These are phyloP conservation scores for Cephus pulcher DNA, from an alignment of 2,888 invertebrate genomes.

Conservation along the genomic window DNA sequence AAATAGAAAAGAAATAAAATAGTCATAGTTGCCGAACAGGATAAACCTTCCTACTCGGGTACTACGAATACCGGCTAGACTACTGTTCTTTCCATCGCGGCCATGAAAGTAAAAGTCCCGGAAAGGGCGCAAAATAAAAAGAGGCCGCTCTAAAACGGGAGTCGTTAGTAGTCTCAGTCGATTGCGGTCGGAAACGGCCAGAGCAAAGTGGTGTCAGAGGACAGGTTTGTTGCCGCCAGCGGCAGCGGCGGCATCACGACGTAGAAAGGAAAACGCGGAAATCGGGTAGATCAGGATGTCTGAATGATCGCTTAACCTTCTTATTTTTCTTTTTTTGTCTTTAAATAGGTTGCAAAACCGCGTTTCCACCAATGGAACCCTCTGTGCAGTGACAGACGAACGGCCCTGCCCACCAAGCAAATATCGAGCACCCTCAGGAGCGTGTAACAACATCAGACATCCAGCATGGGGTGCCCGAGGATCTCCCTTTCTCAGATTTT, in stretches of 20 bases:
- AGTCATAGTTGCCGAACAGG: neutral
- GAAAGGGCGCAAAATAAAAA: slow-evolving; percentile 2
- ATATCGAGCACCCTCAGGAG: slow-evolving; percentile 83
- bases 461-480: slow-evolving; percentile 86
- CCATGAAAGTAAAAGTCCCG: slow-evolving; percentile 36
- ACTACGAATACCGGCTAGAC: slow-evolving; percentile 29
- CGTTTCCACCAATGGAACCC: slow-evolving; percentile 33
- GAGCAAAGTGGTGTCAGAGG: neutral
- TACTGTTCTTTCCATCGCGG: slow-evolving; percentile 10
- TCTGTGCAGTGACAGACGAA: slow-evolving; percentile 62
- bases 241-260: neutral
- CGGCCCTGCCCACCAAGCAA: slow-evolving; percentile 84
- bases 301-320: neutral
- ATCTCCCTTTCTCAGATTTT: slow-evolving; percentile 79
- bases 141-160: neutral
- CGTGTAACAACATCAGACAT: slow-evolving; percentile 90
- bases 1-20: neutral
- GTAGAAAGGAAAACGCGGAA: neutral
- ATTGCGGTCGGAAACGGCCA: neutral
- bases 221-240: neutral
- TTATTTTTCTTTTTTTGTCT: neutral
- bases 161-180: neutral
- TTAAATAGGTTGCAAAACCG: slow-evolving; percentile 43
- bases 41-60: neutral
- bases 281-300: neutral